A percentile compares a stretch with the other conserved stretches of the same genome.
phyloP scores from a whole-genome alignment of 2,797 vertebrate species.

The Sebastiscus tertius region DNA sequence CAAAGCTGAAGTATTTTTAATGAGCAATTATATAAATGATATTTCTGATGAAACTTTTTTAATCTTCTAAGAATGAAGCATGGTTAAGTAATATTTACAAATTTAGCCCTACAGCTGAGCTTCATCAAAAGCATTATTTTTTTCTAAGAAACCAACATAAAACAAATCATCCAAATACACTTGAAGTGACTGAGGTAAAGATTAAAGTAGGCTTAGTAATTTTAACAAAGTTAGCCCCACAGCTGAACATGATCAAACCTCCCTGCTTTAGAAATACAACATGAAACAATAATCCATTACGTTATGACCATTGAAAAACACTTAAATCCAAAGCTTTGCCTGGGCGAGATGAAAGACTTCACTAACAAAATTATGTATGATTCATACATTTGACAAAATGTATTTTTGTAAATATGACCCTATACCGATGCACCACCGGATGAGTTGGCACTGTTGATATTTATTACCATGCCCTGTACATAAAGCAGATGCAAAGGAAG shows the following conservation, averaged over 20 bases:
- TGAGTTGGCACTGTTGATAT: constrained; percentile 12
- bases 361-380: constrained; percentile 28
- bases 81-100: constrained; percentile 26
- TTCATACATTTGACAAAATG: constrained; percentile 31
- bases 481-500: constrained; percentile 19
- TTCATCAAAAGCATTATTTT: constrained; percentile 30
- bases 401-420: constrained; percentile 33
- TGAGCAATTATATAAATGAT: constrained; percentile 30
- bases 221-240: constrained; percentile 30
- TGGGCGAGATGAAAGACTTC: constrained; percentile 9
- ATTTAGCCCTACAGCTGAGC: constrained; percentile 12
- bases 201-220: constrained; percentile 34
- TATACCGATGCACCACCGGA: constrained; percentile 21
- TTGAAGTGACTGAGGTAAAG: constrained; percentile 33
- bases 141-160: constrained; percentile 15
- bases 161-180: constrained; percentile 20
- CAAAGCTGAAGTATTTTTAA: constrained; percentile 31
- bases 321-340: constrained; percentile 8
- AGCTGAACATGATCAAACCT: constrained; percentile 42
- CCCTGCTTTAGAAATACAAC: constrained; percentile 15
- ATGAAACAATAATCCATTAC: constrained; percentile 50
- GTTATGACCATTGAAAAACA: constrained; percentile 18
- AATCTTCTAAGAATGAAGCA: constrained; percentile 9
- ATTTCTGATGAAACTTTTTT: constrained; percentile 9
- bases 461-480: not conserved